Evolutionary conservation across 2,797 vertebrate species (phyloP), one percentile per base, ranked within the genome.

Genomic region (Lepus townsendii): DNA sequence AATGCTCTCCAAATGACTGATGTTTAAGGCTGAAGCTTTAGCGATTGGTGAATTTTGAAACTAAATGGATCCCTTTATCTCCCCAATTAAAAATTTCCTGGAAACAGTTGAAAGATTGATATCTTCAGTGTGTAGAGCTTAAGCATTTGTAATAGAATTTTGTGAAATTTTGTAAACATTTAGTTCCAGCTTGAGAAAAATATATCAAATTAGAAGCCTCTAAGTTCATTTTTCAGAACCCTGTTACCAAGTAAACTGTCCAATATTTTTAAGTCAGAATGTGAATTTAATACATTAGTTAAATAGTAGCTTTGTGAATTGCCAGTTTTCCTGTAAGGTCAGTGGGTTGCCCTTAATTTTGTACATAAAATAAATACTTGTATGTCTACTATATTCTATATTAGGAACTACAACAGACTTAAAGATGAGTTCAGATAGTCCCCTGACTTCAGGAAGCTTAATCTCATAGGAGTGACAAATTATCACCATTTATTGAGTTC

Each of bases 1-100:
- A 96, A 90, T 83, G 83, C 95, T 94, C 7, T 84, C 27, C 86
- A 47, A 66, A 92, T 80, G 79, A 84, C 95, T 96, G 93, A 50
- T 82, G 26, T 63, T 75, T 60, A 79, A 89, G 66, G 42, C 68
- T 7, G 35, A 90, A 68, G 35, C 82, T 71, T 92, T 42, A 88
- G 68, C 76, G 42, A 92, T 92, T 87, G 73, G 90, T 68, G 79
- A 87, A 32, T 86, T 96, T 95, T 69, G 69, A 82, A 42, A 88
- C 32, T 24, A 66, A 63, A 38, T 76, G n/a, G 47, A 47, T 32
- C 88, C 72, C 52, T 69, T 86, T 35, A 65, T 87, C 52, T 27
- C 62, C 62, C 68, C 35, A 80, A 6, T 83, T 82, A 76, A 78
- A 91, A 86, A 79, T 91, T 91, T 92, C 20, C 50, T 85, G 42